phyloP scores from a whole-genome alignment of 2,888 invertebrate genomes.

The Portevinia maculata region DNA sequence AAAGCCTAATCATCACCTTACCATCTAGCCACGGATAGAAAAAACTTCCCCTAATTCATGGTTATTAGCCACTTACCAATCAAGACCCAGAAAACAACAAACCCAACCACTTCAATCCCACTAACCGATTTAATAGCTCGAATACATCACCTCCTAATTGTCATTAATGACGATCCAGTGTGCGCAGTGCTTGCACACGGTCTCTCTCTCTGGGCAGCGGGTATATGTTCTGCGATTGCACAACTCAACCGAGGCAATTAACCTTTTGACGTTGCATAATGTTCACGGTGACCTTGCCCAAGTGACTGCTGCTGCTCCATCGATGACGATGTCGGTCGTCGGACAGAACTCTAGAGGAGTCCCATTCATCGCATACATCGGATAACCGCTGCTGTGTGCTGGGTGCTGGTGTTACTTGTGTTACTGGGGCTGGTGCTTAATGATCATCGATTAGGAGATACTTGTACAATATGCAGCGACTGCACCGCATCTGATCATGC shows the following conservation, averaged over 20 bases:
- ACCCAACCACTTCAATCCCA: slow-evolving; percentile 42
- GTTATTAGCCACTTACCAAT: slow-evolving; percentile 35
- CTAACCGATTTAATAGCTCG: slow-evolving; percentile 67
- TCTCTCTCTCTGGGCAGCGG: too few species aligned
- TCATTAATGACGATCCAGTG: slow-evolving; percentile 67
- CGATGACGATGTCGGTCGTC: slow-evolving; percentile 16
- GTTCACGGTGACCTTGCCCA: slow-evolving; percentile 67
- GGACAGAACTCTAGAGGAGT: slow-evolving; percentile 51
- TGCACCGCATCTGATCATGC: slow-evolving; percentile 9
- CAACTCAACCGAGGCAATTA: slow-evolving; percentile 65
- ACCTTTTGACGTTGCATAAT: slow-evolving; percentile 73
- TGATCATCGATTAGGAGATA: slow-evolving; percentile 49
- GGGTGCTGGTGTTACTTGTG: slow-evolving; percentile 16
- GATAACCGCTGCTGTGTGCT: slow-evolving; percentile 11
- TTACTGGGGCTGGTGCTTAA: slow-evolving; percentile 39
- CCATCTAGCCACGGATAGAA: not conserved
- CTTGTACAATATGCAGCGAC: slow-evolving; percentile 5
- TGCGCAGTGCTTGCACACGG: too few species aligned
- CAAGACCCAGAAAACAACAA: not conserved
- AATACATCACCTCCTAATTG: slow-evolving; percentile 73
- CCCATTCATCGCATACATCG: slow-evolving; percentile 33
- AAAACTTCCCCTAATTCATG: slow-evolving; percentile 30
- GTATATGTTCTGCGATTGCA: slow-evolving; percentile 50
- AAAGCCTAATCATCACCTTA: slow-evolving; percentile 12
- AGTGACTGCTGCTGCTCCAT: slow-evolving; percentile 50